Evolutionary conservation across 2,113 vertebrate species (phyloP).

Genomic region (Struthio camelus): DNA sequence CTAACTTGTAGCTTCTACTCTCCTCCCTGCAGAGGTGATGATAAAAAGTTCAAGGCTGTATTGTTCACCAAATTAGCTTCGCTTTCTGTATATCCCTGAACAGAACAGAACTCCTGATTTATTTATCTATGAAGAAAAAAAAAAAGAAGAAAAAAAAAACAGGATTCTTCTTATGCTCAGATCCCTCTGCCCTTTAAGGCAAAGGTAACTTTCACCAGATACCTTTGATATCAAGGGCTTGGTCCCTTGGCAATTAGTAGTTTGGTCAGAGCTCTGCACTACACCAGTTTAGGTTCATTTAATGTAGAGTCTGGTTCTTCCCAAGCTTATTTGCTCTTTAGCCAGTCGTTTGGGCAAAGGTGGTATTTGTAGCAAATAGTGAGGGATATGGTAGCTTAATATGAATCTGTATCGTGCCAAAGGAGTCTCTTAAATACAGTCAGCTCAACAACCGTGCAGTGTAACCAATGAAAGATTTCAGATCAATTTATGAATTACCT

Average conservation of each 20-base stretch:
- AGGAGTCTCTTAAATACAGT: background rate
- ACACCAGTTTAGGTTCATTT: background rate
- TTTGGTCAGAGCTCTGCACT: background rate
- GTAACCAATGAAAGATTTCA: background rate
- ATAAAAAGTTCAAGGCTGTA: background rate
- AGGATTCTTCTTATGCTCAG: background rate
- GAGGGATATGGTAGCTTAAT: background rate
- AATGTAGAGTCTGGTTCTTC: background rate
- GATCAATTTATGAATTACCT: background rate
- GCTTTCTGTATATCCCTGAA: background rate
- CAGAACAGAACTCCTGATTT: background rate
- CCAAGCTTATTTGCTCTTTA: background rate
- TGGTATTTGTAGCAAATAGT: background rate
- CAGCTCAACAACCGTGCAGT: background rate
- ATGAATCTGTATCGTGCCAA: background rate
- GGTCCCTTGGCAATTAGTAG: background rate
- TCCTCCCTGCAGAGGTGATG: background rate
- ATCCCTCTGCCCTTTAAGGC: background rate
- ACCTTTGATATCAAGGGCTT: too few species aligned
- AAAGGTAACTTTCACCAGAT: background rate
- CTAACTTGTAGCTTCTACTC: background rate
- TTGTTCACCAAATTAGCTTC: background rate
- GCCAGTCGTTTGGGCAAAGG: accelerated
- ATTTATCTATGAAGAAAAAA: background rate
- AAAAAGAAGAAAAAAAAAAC: background rate